Base-by-base conservation (phyloP, 1,140 invertebrate species). In the Drosophila tsacasi region DNA sequence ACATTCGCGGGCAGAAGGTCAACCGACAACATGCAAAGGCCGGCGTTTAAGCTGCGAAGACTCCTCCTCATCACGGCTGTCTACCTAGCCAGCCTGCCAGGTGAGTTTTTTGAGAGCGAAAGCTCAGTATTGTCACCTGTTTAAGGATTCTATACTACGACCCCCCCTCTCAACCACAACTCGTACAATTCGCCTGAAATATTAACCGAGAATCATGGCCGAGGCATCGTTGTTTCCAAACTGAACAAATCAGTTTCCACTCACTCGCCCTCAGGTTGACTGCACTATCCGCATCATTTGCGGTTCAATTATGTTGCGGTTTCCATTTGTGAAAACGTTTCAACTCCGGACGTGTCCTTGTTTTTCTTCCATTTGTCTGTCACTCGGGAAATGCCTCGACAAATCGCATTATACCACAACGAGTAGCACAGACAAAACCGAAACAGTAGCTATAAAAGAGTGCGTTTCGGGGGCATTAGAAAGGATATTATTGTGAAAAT, bases 11-110 rank as follows among this genome's bases (percentile, higher is more conserved):
- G 27, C 40, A 40, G 44, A 32, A 47, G 47, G n/a, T 52, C 12
- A 35, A n/a, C 19, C n/a, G 62, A 55, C 21, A 81, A 23, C 55
- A 86, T 86, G 83, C 32, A 40, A 50, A 57, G 40, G 49, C 46
- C 79, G 54, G 78, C 55, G 32, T 40, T 73, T 27, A 68, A 81
- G 63, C 46, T 84, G 17, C 68, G 55, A 39, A 64, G 47, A 67
- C 54, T 81, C 50, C 69, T 76, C 66, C 65, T 84, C 55, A 47
- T 89, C 46, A 60, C 58, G 30, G 50, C 79, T 17, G 63, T 72
- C 55, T 81, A 87, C 47, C 55, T 89, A 54, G 76, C 81, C 67
- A 52, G 73, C 23, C 42, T 84, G 55, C 84, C 84, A 90, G 84
- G 84, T 89, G 21, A 84, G 84, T 85, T 40, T 58, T 37, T 32